phyloP scores from a whole-genome alignment of 2,888 invertebrate species.

The Chloroclysta siterata region DNA sequence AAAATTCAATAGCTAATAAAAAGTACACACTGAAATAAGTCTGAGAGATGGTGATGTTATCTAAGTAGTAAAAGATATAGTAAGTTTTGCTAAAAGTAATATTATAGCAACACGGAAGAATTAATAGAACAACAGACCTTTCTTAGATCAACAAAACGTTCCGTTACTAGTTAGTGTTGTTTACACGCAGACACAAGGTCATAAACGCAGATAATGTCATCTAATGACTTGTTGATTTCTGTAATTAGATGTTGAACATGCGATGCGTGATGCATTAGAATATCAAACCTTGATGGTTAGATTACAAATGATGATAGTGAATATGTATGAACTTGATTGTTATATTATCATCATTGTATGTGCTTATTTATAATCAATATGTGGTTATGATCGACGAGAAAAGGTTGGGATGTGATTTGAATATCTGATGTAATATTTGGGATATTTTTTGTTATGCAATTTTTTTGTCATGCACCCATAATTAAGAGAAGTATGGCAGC shows the following conservation, averaged over 20 bases:
- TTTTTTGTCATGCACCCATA: background rate
- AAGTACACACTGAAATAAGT: background rate
- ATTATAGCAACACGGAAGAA: constrained; percentile 2
- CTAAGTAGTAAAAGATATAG: constrained; percentile 2
- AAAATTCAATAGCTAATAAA: background rate
- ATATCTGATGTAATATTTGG: background rate
- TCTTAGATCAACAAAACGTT: constrained; percentile 17
- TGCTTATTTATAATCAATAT: background rate
- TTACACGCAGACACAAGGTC: constrained; percentile 28
- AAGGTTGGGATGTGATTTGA: constrained; percentile 7
- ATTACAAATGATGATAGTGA: constrained; percentile 24
- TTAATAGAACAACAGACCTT: constrained; percentile 7
- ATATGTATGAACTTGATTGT: constrained; percentile 23
- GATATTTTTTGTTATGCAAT: background rate
- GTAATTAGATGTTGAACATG: constrained; percentile 37
- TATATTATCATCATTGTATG: constrained; percentile 10
- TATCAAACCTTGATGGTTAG: constrained; percentile 23
- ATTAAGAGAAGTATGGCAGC: too few species aligned
- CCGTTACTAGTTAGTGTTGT: constrained; percentile 15
- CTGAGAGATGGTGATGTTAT: background rate
- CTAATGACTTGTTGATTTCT: constrained; percentile 35
- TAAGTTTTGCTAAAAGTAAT: background rate
- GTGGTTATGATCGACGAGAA: constrained; percentile 1
- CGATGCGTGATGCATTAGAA: constrained; percentile 28
- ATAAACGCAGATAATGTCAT: constrained; percentile 31